Conservation (phyloP, 2,888 invertebrate genomes). For the Oligia latruncula region DNA sequence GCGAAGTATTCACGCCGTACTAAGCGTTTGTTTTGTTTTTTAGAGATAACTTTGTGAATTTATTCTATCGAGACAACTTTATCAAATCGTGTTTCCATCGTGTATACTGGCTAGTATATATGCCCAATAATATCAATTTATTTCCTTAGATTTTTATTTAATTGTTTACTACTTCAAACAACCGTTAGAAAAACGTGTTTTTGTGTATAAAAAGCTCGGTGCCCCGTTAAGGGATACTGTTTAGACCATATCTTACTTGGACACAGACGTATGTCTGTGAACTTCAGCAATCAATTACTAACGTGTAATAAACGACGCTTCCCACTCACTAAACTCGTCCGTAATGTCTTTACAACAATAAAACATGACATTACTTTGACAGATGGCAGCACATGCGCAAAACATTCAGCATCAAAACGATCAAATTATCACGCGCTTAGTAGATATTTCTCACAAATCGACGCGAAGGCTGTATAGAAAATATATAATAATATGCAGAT, state of each 20-base stretch:
- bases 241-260: not conserved
- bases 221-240: not conserved
- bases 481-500: conserved; percentile 53
- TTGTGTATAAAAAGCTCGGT: too few species aligned
- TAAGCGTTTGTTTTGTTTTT: too few species aligned
- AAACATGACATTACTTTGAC: conserved; percentile 23
- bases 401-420: conserved; percentile 20
- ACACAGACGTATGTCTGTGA: not conserved
- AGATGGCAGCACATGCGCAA: conserved; percentile 16
- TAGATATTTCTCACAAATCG: conserved; percentile 43
- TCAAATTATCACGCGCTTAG: conserved; percentile 27
- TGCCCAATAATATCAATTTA: too few species aligned
- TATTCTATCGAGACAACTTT: too few species aligned
- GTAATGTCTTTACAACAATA: conserved; percentile 13
- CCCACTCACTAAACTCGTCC: too few species aligned
- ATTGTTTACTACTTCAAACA: too few species aligned
- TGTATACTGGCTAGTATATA: too few species aligned
- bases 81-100: too few species aligned
- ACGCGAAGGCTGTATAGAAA: conserved; percentile 37
- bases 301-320: not conserved
- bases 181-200: too few species aligned
- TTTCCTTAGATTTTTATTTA: too few species aligned
- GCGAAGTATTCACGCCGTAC: too few species aligned
- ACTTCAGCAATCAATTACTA: not conserved
- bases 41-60: too few species aligned